Percentiles rank a stretch among this genome's conserved stretches.
Evolutionary conservation across 1,140 invertebrate species (phyloP).

Genomic region (Carposina sasakii): DNA sequence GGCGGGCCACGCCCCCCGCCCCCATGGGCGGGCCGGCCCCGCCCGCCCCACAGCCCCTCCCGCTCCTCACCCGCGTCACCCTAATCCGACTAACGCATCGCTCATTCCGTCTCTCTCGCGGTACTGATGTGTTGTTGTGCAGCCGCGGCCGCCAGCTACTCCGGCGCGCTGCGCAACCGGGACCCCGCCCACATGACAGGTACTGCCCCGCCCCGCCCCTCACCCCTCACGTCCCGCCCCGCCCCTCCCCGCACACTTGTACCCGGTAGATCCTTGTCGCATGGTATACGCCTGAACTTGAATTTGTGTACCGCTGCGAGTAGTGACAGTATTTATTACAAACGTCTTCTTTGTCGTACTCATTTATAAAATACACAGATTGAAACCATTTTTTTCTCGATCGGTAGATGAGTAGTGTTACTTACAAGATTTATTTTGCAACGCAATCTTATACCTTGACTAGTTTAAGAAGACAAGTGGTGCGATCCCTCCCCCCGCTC

Average conservation of each 20-base stretch:
- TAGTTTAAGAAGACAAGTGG: no score
- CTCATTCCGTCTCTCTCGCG: conserved; percentile 4
- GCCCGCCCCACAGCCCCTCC: conserved; percentile 18
- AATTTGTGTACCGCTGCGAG: neutral
- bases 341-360: no score
- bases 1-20: neutral
- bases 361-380: no score
- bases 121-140: conserved; percentile 83
- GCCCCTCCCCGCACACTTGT: neutral
- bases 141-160: conserved; percentile 79
- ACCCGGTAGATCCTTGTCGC: neutral
- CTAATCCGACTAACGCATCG: no score
- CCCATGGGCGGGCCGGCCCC: conserved; percentile 9
- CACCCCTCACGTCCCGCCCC: neutral
- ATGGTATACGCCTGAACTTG: neutral
- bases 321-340: no score
- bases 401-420: no score
- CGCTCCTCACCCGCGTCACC: neutral
- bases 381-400: no score
- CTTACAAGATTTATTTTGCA: no score
- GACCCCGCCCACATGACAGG: conserved; percentile 82
- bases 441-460: no score
- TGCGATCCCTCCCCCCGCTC: neutral
- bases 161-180: conserved; percentile 82
- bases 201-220: conserved; percentile 61